Percentiles rank a stretch among this genome's conserved stretches.
Conservation (phyloP, 2,888 invertebrate species). For the Taphrorychus bicolor region DNA sequence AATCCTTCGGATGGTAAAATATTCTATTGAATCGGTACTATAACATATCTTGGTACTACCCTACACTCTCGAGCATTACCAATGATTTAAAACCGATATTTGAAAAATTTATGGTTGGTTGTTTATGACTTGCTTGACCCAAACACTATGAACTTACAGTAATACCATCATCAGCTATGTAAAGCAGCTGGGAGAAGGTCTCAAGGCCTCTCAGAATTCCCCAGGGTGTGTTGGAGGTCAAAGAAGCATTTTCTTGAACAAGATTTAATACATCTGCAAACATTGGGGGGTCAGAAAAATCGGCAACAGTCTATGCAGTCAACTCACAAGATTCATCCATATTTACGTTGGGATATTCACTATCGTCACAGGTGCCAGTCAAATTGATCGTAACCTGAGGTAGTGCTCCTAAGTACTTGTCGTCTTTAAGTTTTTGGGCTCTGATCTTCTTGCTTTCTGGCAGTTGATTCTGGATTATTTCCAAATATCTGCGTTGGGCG, state of each 20-base stretch:
- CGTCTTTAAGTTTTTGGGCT: background rate
- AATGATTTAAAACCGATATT: too few species aligned
- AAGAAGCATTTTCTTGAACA: conserved; percentile 17
- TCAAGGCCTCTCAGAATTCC: conserved; percentile 86
- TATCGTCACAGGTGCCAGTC: conserved; percentile 66
- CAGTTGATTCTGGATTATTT: background rate
- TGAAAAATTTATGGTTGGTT: too few species aligned
- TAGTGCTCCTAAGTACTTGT: conserved; percentile 56
- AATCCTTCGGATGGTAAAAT: too few species aligned
- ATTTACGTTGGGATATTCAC: conserved; percentile 66
- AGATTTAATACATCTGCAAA: conserved; percentile 49
- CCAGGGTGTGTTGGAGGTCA: conserved; percentile 71
- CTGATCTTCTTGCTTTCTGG: background rate
- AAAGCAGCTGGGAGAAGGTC: conserved; percentile 81
- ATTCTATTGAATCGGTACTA: too few species aligned
- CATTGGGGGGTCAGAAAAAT: too few species aligned
- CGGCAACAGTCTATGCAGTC: background rate
- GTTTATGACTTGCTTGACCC: too few species aligned
- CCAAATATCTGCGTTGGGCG: conserved; percentile 45
- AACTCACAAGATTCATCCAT: conserved; percentile 84
- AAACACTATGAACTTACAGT: too few species aligned
- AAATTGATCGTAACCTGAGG: conserved; percentile 65
- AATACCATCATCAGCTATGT: conserved; percentile 51
- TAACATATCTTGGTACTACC: too few species aligned
- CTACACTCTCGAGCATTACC: too few species aligned